Base-by-base conservation (phyloP, 53 echinoderm and acorn worm genomes). In the Crossaster papposus region DNA sequence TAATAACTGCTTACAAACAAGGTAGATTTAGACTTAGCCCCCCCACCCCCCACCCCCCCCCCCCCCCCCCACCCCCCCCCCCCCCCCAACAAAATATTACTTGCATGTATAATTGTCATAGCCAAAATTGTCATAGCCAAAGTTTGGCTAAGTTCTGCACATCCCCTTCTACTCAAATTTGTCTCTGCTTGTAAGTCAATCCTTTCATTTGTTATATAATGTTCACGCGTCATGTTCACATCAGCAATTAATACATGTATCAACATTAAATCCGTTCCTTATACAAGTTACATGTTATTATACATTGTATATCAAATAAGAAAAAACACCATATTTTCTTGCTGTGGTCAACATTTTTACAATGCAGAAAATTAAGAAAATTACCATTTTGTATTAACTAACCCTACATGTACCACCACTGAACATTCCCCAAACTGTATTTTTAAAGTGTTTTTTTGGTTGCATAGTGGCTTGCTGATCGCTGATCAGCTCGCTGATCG, bases 401-500 rank as follows among this genome's bases (percentile, higher is more conserved):
- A 24, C 24, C 28, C 68, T 28, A 18, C 58, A 11, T 18, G 58
- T 58, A 26, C 22, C 62, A 26, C 22, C 62, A 28, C 28, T 26
- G 68, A 68, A n/a, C 4, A 68, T n/a, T n/a, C 11, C 28, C 10
- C 26, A 20, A 10, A 26, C 68, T 68, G 9, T 28, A 58, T 44
- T 83, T 28, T 31, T 51, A 72, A 72, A 44, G 44, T 0, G 5
- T 44, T 44, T 44, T 44, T 23, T 51, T 71, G n/a, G n/a, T 84
- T 84, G 84, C 84, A 84, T 84, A 84, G 72, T 71, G 84, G 84
- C 84, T 84, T 36, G 52, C 70, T 36, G 53, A 72, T 72, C 51
- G 15, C 84, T n/a, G n/a, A n/a, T n/a, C n/a, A n/a, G n/a, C n/a
- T n/a, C n/a, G n/a, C n/a, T n/a, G n/a, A n/a, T n/a, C 65, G 52